Base-by-base conservation (phyloP, 2,797 vertebrate species). In the Rhinatrema bivittatum region DNA sequence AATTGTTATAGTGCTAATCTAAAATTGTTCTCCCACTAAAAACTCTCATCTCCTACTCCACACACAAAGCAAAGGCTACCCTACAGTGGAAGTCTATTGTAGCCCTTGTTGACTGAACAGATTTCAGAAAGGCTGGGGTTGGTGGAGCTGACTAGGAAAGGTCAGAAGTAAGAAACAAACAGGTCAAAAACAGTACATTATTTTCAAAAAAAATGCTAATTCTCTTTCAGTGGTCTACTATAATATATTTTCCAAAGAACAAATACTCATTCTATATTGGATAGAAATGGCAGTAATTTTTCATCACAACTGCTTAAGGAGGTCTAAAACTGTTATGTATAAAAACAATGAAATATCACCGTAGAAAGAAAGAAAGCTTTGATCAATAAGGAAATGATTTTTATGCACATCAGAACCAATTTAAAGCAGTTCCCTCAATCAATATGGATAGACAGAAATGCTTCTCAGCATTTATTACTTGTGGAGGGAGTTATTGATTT, bases 391-490 rank as follows among this genome's bases (percentile, higher is more conserved):
- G 63, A 82, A 83, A 79, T 78, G 66, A 78, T 81, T 81, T 84
- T 82, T 79, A 76, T 81, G 81, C 60, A 70, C 79, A 81, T 85
- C 72, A 81, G 68, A 76, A 79, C 60, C 70, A 72, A 85, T 86
- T 78, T 77, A 68, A 77, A 75, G 69, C 65, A 76, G 81, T 81
- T 81, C 65, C 73, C 53, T 48, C 14, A 29, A 83, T 82, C 82
- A 70, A 81, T 86, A 74, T 51, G 74, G 70, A 84, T 76, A 72
- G 79, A 70, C 74, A 85, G 79, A 84, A 79, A 79, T 72, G 76
- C 62, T 76, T 70, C 76, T 83, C 72, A 76, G 72, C 76, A 84
- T 81, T 85, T 84, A 86, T 81, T 82, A 82, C 76, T 72, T 72
- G 74, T 64, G 61, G 70, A 82, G 68, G 56, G 53, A 56, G 43